Evolutionary conservation across 1,140 invertebrate species (phyloP), one percentile per base, ranked within the genome.

Genomic region (Danaus plexippus): DNA sequence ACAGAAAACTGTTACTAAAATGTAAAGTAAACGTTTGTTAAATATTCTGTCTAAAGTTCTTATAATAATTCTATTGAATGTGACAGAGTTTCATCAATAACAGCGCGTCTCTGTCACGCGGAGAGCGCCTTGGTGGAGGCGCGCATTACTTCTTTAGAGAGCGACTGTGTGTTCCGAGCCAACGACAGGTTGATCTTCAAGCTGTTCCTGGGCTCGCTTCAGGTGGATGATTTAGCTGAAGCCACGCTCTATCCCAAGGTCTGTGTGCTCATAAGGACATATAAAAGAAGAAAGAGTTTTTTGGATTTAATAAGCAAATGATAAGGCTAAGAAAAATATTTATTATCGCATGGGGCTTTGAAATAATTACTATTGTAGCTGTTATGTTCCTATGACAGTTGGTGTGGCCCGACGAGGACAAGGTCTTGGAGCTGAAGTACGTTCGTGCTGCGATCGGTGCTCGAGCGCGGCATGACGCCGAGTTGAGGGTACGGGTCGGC

Each of bases 171-270:
- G 53, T 93, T 94, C 71, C 91, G 94, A 78, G 92, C 92, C n/a
- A 92, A 94, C 71, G 93, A 94, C 65, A 88, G 92, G 64, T 93
- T 94, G 85, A 91, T 94, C 22, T 89, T 95, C 57, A 88, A 92
- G 58, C 88, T 90, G 43, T 92, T 91, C 71, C 81, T 95, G 0
- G 90, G 90, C 47, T 90, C 90, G 11, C 73, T 95, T 11, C 87
- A 89, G 11, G 84, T 95, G 10, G 92, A 95, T 66, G 94, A 95
- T 80, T 73, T 94, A 3, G 91, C 91, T 40, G 91, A 93, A 58
- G 89, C 92, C 45, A 94, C 93, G n/a, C 83, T 95, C 4, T 95
- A 95, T 73, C 89, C 91, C 0, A 94, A 94, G 83, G 93, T 94
- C 50, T 10, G 1, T 40, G 43, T 32, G 22, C 4, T 2, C 22